Conservation (phyloP, 1,140 invertebrate genomes). For the Caenorhabditis inopinata region DNA sequence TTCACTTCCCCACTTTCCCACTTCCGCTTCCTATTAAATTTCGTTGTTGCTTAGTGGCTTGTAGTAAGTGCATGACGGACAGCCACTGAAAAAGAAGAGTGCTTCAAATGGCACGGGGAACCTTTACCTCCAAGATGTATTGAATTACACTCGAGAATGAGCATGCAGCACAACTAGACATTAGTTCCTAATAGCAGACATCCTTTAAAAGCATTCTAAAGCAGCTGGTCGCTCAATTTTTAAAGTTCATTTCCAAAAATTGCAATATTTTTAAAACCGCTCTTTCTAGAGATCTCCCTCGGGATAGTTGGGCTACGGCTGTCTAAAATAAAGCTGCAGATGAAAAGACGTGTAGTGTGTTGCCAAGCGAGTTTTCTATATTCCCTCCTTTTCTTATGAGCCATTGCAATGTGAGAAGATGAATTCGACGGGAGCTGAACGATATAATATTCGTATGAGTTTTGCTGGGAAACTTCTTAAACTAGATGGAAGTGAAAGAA, state of each 20-base stretch:
- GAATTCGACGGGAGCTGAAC: no score
- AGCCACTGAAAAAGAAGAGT: background rate
- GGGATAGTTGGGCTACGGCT: background rate
- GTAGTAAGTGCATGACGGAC: background rate
- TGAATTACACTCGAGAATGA: constrained; percentile 20
- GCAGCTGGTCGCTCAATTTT: background rate
- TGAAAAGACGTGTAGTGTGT: constrained; percentile 15
- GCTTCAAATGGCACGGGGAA: constrained; percentile 19
- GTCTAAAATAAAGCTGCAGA: background rate
- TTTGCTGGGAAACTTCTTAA: background rate
- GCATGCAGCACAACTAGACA: background rate
- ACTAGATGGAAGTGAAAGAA: background rate
- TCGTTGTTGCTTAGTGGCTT: constrained; percentile 23
- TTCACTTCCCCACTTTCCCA: no score
- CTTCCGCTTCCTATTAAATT: constrained; percentile 2
- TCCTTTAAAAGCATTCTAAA: background rate
- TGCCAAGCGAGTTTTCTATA: constrained; percentile 21
- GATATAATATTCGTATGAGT: background rate
- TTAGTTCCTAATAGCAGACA: background rate
- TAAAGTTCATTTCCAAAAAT: background rate
- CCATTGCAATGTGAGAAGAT: background rate
- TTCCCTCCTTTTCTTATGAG: no score
- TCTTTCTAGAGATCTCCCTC: background rate
- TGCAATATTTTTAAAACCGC: background rate
- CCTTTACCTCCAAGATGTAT: constrained; percentile 17